Evolutionary conservation across 2,113 vertebrate species (phyloP), one percentile per base, ranked within the genome.

Genomic region (Anoura caudifer): DNA sequence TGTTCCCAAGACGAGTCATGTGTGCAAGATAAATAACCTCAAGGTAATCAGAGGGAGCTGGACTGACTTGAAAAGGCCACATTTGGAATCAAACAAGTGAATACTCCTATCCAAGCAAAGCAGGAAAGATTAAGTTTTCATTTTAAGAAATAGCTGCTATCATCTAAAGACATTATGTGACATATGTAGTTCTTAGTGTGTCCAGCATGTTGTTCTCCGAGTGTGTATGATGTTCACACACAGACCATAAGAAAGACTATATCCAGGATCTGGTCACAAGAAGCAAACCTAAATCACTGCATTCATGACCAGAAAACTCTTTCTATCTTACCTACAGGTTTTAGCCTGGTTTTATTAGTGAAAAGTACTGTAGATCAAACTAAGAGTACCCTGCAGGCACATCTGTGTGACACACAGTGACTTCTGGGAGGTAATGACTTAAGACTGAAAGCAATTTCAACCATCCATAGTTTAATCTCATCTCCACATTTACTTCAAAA

Each of bases 31-130:
- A 96, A 96, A 96, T 81, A 96, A 82, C 17, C 45, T 38, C 38
- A 24, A 82, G 88, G 82, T 85, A 86, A 33, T 45, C 50, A 77
- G 36, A 94, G 38, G 77, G 84, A 94, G 15, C 45, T 97, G 96
- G 94, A 82, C 88, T 41, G 54, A 94, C 95, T 96, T 97, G 88
- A 97, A 96, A 97, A 95, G 75, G 67, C 52, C 63, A 75, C 38
- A 14, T 82, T 97, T 79, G 90, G 94, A 83, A 92, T 90, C 36
- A 92, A 96, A 86, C 33, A 70, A 95, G 47, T 43, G 63, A 75
- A 77, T 43, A 24, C 36, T 43, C 61, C 73, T 15, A 14, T 97
- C 88, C 88, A 96, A 91, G 81, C 13, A 85, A 90, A 96, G 88
- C 93, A 94, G 81, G n/a, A 72, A 94, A 90, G 61, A 79, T 73